Percentiles rank a stretch among this genome's conserved stretches.
These are phyloP conservation scores for Euplexia lucipara DNA, from an alignment of 2,888 invertebrate genomes.

Conservation along the genomic window DNA sequence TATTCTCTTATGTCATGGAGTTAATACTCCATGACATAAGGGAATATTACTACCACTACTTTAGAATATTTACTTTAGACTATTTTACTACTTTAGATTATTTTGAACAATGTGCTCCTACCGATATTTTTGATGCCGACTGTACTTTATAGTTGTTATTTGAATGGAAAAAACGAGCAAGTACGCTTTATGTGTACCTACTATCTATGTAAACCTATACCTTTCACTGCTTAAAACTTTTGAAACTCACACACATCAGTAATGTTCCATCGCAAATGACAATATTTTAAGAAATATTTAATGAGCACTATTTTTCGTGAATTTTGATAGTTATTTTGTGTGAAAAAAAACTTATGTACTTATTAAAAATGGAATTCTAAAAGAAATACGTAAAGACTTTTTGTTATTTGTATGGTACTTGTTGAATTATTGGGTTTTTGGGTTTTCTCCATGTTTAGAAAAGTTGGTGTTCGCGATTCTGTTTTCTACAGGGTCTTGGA, in stretches of 20 bases:
- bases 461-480: not conserved
- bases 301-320: conserved; percentile 81
- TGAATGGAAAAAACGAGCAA: conserved; percentile 9
- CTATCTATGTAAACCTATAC: not conserved
- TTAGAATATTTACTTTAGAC: too few relatives aligned
- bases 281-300: conserved; percentile 81
- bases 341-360: conserved; percentile 39
- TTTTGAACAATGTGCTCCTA: too few relatives aligned
- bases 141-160: conserved; percentile 16
- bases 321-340: conserved; percentile 66
- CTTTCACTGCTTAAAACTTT: conserved; percentile 25
- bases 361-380: conserved; percentile 34
- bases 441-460: not conserved
- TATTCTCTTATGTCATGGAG: too few relatives aligned
- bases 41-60: too few relatives aligned
- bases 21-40: too few relatives aligned
- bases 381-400: conserved; percentile 20
- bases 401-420: conserved; percentile 40
- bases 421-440: conserved; percentile 34
- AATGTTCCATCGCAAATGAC: conserved; percentile 72
- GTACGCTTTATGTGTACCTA: not conserved
- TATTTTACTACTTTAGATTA: too few relatives aligned
- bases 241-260: conserved; percentile 41
- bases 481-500: not conserved
- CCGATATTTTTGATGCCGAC: too few relatives aligned